A percentile compares a stretch with the other conserved stretches of the same genome.
Evolutionary conservation across 2,797 vertebrate genomes (phyloP).

Genomic region (Eulemur mongoz): DNA sequence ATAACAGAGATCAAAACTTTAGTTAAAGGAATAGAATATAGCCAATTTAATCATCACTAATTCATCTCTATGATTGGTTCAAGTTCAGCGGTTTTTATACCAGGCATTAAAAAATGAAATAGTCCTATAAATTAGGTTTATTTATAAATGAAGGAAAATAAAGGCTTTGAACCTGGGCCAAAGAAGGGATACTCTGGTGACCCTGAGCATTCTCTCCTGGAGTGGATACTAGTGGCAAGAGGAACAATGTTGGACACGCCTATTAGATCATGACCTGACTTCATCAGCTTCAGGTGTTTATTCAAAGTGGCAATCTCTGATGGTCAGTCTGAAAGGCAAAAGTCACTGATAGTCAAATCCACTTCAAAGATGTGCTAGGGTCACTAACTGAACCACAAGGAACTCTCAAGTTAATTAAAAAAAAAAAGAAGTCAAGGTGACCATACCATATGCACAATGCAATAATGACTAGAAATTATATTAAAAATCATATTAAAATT

Average conservation of each 20-base stretch:
- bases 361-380: background rate
- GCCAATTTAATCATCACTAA: background rate
- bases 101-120: background rate
- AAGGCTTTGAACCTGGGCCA: background rate
- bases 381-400: background rate
- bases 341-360: background rate
- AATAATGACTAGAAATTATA: slow-evolving; percentile 8
- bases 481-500: background rate
- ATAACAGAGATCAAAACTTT: background rate
- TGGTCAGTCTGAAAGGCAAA: background rate
- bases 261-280: background rate
- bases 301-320: background rate
- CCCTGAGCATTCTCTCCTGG: background rate
- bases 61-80: background rate
- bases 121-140: background rate
- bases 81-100: background rate
- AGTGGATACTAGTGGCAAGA: background rate
- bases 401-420: background rate
- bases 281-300: background rate
- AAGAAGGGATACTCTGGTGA: background rate
- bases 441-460: background rate
- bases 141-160: background rate
- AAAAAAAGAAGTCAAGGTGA: background rate
- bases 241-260: background rate
- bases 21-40: background rate